phyloP scores from a whole-genome alignment of 1,140 invertebrate genomes.

The Cyphomyrmex costatus region DNA sequence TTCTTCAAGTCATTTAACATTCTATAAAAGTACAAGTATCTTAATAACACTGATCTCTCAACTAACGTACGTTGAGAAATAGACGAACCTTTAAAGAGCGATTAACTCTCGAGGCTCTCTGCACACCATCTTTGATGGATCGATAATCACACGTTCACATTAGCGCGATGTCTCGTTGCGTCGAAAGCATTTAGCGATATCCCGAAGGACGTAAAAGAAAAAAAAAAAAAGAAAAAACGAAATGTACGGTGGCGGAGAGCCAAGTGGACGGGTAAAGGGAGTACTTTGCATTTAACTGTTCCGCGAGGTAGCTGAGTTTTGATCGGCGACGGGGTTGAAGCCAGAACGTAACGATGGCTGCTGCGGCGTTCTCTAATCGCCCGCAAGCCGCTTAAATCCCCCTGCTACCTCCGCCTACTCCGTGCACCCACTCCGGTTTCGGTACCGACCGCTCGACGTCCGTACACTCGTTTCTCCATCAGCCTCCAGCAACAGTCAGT shows the following conservation, averaged over 20 bases:
- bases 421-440: conserved; percentile 40
- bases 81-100: conserved; percentile 7
- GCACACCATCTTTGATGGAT: conserved; percentile 13
- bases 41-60: neutral
- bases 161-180: conserved; percentile 13
- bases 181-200: conserved; percentile 41
- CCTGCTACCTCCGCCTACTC: conserved; percentile 19
- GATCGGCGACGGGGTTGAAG: conserved; percentile 75
- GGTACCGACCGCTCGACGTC: conserved; percentile 53
- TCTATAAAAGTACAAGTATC: neutral
- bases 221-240: too few relatives aligned
- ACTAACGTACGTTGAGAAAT: neutral
- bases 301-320: conserved; percentile 69
- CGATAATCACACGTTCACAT: conserved; percentile 36
- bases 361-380: conserved; percentile 79
- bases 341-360: conserved; percentile 69
- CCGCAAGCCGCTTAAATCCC: conserved; percentile 80
- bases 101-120: neutral
- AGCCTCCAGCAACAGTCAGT: conserved; percentile 32
- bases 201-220: conserved; percentile 9
- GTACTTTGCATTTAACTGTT: conserved; percentile 71
- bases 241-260: neutral
- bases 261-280: conserved; percentile 1
- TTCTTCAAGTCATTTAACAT: neutral
- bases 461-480: conserved; percentile 69